These are phyloP conservation scores for Pristionchus arcanus DNA, from an alignment of 2,888 invertebrate genomes.

Conservation along the genomic window DNA sequence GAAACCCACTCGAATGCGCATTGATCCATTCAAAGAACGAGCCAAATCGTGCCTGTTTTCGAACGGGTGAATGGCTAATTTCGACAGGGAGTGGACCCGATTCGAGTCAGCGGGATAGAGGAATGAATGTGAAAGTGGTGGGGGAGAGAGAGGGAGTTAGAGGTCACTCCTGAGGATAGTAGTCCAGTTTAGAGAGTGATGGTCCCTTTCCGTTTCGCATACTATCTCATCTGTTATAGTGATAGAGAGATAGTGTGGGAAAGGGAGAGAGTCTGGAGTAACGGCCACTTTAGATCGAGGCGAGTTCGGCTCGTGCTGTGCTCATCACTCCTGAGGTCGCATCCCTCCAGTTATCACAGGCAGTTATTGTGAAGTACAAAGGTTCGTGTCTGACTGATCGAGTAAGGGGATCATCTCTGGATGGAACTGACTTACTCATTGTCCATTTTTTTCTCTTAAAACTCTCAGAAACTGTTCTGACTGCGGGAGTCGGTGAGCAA, in stretches of 20 bases:
- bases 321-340: conserved; percentile 50
- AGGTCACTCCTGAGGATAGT: conserved; percentile 38
- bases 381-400: conserved; percentile 55
- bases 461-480: too few relatives aligned
- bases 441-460: too few relatives aligned
- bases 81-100: conserved; percentile 22
- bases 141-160: not conserved
- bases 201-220: not conserved
- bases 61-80: conserved; percentile 37
- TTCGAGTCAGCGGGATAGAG: conserved; percentile 44
- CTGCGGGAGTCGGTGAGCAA: too few relatives aligned
- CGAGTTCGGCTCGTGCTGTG: conserved; percentile 39
- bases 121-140: conserved; percentile 37
- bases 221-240: not conserved
- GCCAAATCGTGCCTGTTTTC: not conserved
- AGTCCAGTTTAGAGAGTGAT: conserved; percentile 4
- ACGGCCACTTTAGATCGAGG: conserved; percentile 49
- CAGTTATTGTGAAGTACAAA: conserved; percentile 67
- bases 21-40: not conserved
- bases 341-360: conserved; percentile 49
- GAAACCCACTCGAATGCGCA: not conserved
- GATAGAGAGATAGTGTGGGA: not conserved
- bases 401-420: too few relatives aligned
- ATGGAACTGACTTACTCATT: too few relatives aligned
- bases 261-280: not conserved